Base-by-base conservation (phyloP, 2,888 invertebrate genomes). In the Mactromeris polynyma region DNA sequence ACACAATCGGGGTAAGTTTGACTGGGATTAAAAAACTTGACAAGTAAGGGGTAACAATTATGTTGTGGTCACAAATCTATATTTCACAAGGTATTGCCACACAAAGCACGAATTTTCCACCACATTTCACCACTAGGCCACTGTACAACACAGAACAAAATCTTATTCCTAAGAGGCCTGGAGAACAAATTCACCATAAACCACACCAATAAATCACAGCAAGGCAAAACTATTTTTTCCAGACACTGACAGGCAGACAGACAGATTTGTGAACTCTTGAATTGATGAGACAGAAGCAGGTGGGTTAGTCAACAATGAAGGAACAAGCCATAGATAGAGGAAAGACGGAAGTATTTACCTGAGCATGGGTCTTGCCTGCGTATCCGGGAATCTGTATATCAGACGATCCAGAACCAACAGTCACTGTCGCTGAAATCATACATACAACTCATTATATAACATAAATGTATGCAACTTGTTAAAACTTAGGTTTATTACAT, bases 311-410 rank as follows among this genome's bases (percentile, higher is more conserved):
- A 17, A 51, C 51, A 51, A 51, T 51, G 51, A 51, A 6, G 51
- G 19, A 17, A 51, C 51, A 9, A 19, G 51, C 19, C 17, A 51
- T 17, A 17, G 6, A 42, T 42, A 51, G 51, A 51, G 19, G 19
- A 3, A 51, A 51, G 21, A n/a, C 17, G 54, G 1, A n/a, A 21
- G n/a, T 19, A n/a, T 21, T 88, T 96, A 99, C 98, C 96, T 98
- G 98, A 94, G 98, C 98, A 97, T 99, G 98, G 93, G 98, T 97
- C 97, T 99, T 99, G 14, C 54, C 84, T 95, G 98, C 98, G 97
- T 99, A 99, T 98, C 98, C 98, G 51, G 98, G 98, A 93, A 98
- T 98, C 94, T 97, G 97, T 96, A 98, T 97, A 95, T 98, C 98
- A 83, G 98, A 98, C 81, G 94, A 89, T 38, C 91, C 95, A 79